Evolutionary conservation across 1,140 invertebrate genomes (phyloP), one percentile per base, ranked within the genome.

Genomic region (Ceratina calcarata): DNA sequence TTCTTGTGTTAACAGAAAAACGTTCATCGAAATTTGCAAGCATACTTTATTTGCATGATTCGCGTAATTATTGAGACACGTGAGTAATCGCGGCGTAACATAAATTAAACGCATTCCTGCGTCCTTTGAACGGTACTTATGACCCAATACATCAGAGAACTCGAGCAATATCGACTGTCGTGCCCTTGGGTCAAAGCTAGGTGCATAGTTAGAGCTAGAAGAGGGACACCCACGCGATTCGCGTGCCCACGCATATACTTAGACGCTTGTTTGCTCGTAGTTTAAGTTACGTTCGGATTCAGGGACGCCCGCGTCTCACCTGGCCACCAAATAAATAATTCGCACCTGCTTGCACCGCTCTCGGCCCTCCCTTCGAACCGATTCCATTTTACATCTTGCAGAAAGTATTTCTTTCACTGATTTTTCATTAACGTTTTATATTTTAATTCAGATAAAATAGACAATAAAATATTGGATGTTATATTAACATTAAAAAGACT

Each of bases 141-240:
- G 37, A 45, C 37, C 37, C 37, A 82, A n/a, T 65, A 67, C 22
- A 45, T 45, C 37, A 45, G 67, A 76, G 74, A 74, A 75, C 49
- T 62, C 53, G 76, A 78, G 53, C 80, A 60, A 69, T 81, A 81
- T 77, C 62, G 20, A 16, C 62, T 22, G 45, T 67, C 45, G 58
- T 81, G 84, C 83, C 81, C 78, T 86, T 86, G 83, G 81, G 81
- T 71, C 83, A 83, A 84, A 86, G 85, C 85, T 81, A 85, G 85
- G 78, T 57, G 55, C 37, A n/a, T 81, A 86, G 78, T 71, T 55
- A 45, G 37, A 45, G 37, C 10, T 45, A 45, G 85, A 78, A 72
- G 81, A 78, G 55, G 18, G 58, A 81, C 83, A 85, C 85, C 81
- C 77, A 86, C 78, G 75, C 81, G 57, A 73, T 72, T 65, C 24